These are phyloP conservation scores for Xyrauchen texanus DNA, from an alignment of 2,113 vertebrate genomes.

Conservation along the genomic window DNA sequence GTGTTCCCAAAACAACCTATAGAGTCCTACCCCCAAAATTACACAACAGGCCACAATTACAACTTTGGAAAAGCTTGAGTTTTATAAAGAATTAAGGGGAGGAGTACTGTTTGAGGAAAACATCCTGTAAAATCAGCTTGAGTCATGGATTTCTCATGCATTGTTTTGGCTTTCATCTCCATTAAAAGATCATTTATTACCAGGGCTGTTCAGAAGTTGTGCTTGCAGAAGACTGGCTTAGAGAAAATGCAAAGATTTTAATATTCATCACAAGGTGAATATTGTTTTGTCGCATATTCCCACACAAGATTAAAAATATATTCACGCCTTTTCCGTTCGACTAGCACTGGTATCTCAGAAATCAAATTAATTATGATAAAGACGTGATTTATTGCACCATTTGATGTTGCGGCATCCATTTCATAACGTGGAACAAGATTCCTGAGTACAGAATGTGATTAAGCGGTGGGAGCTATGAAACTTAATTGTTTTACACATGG, in stretches of 20 bases:
- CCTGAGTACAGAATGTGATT: conserved; percentile 32
- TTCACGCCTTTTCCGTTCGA: neutral
- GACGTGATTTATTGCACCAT: conserved; percentile 28
- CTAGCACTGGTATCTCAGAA: conserved; percentile 4
- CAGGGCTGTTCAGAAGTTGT: conserved; percentile 26
- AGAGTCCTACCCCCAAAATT: conserved; percentile 50
- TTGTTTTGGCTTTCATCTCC: conserved; percentile 49
- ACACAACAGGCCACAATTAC: conserved; percentile 65
- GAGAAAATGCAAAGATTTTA: neutral
- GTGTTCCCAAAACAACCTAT: conserved; percentile 34
- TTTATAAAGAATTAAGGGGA: conserved; percentile 47
- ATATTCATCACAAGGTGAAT: too few relatives aligned
- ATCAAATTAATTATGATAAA: conserved; percentile 44
- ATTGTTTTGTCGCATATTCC: neutral
- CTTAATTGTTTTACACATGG: conserved; percentile 49
- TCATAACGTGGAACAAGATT: conserved; percentile 28
- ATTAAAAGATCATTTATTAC: conserved; percentile 52
- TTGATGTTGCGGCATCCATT: conserved; percentile 42
- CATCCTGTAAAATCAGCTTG: conserved; percentile 53
- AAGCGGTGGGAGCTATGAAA: conserved; percentile 42
- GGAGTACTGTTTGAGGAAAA: conserved; percentile 29
- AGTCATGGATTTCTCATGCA: conserved; percentile 51
- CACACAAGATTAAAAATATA: conserved; percentile 22
- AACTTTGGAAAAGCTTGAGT: conserved; percentile 41
- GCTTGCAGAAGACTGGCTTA: neutral